A percentile compares a stretch with the other conserved stretches of the same genome.
Evolutionary conservation across 2,113 vertebrate species (phyloP).

Genomic region (Poeciliopsis turrubarensis): DNA sequence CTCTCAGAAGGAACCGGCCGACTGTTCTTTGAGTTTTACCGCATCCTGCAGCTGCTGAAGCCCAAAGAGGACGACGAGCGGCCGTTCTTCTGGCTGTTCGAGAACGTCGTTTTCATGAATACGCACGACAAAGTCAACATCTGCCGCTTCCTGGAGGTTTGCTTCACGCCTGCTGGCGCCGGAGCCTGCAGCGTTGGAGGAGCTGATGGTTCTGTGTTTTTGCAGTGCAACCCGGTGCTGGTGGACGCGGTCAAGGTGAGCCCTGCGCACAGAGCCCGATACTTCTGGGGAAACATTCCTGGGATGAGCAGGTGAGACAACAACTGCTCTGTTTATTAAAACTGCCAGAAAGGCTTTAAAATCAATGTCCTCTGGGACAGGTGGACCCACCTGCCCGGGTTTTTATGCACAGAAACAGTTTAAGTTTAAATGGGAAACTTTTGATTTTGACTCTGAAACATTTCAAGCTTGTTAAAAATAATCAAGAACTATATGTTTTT

Average conservation of each 20-base stretch:
- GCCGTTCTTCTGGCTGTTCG: conserved; percentile 96
- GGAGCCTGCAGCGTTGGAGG: background rate
- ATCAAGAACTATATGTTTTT: no score
- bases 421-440: no score
- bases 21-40: conserved; percentile 93
- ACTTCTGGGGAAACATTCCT: conserved; percentile 96
- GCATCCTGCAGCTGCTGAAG: conserved; percentile 87
- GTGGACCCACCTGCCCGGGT: no score
- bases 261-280: conserved; percentile 88
- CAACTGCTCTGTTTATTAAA: no score
- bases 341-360: no score
- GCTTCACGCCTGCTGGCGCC: background rate
- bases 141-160: conserved; percentile 92
- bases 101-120: conserved; percentile 93
- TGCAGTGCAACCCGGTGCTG: conserved; percentile 94
- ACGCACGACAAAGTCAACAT: conserved; percentile 89
- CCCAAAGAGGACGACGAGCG: conserved; percentile 86
- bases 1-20: conserved; percentile 88
- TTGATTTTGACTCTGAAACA: no score
- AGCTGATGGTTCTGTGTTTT: background rate
- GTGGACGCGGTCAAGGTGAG: conserved; percentile 91
- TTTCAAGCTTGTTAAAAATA: no score
- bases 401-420: no score
- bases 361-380: no score
- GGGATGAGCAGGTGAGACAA: conserved; percentile 90